A percentile compares a stretch with the other conserved stretches of the same genome.
These are phyloP conservation scores for Festucalex cinctus DNA, from an alignment of 2,113 vertebrate genomes.

Conservation along the genomic window DNA sequence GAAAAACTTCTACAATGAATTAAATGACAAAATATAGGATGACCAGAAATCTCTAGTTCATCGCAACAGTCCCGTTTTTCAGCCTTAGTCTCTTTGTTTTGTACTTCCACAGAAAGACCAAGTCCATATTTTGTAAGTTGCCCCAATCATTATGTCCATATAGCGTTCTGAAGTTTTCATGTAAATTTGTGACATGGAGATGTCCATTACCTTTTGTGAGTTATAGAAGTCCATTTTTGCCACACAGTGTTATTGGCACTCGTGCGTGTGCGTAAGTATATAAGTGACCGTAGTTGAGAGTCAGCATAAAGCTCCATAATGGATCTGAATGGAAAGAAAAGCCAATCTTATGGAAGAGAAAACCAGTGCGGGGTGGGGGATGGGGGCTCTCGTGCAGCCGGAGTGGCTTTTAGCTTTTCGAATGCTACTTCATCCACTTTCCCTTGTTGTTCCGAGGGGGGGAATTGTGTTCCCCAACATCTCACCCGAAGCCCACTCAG, in stretches of 20 bases:
- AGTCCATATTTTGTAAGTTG: background rate
- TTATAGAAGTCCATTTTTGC: constrained; percentile 29
- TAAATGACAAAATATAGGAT: too few species aligned
- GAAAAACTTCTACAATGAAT: too few species aligned
- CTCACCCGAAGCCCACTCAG: constrained; percentile 38
- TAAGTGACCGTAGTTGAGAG: constrained; percentile 38
- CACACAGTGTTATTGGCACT: constrained; percentile 27
- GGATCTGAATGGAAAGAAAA: constrained; percentile 61
- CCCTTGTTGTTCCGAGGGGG: constrained; percentile 54
- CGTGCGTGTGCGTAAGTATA: constrained; percentile 33
- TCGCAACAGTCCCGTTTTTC: too few species aligned
- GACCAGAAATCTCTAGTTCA: too few species aligned
- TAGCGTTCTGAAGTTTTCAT: constrained; percentile 9
- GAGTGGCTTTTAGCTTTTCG: constrained; percentile 60
- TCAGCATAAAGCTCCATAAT: constrained; percentile 50
- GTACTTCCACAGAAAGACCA: background rate
- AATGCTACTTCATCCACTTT: constrained; percentile 66
- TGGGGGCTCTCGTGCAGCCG: constrained; percentile 33
- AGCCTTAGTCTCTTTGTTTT: background rate
- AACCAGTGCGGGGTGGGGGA: constrained; percentile 34
- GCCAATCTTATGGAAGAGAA: constrained; percentile 53
- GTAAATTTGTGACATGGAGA: constrained; percentile 17
- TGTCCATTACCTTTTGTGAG: constrained; percentile 12
- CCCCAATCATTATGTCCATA: background rate
- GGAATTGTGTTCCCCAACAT: constrained; percentile 58